These are phyloP conservation scores for Otolemur garnettii DNA, from an alignment of 2,113 vertebrate genomes.

Conservation along the genomic window DNA sequence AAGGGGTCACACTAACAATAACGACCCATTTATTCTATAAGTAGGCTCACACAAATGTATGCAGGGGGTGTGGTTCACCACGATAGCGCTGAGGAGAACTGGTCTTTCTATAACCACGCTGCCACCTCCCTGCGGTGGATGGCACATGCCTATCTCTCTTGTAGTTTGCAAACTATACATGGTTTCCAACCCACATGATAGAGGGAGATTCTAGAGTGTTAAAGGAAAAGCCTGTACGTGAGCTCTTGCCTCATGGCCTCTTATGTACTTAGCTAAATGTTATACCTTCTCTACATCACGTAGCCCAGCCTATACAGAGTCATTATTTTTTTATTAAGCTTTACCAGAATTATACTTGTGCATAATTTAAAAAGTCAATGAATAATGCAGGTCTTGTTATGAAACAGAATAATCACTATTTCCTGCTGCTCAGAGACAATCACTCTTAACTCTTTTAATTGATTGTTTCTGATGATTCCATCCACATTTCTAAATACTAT, in stretches of 20 bases:
- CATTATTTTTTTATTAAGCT: background rate
- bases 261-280: background rate
- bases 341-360: background rate
- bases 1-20: background rate
- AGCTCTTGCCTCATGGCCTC: background rate
- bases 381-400: background rate
- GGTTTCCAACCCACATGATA: background rate
- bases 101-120: background rate
- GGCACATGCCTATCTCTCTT: background rate
- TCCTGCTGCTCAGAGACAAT: background rate
- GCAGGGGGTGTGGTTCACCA: background rate
- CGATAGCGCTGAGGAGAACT: background rate
- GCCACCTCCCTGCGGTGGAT: background rate
- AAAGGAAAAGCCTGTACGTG: background rate
- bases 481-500: background rate
- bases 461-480: background rate
- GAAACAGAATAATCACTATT: background rate
- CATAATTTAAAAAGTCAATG: background rate
- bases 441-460: background rate
- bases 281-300: background rate
- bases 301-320: background rate
- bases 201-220: background rate
- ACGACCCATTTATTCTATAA: background rate
- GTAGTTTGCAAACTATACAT: background rate
- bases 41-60: background rate